Conservation (phyloP, 2,888 invertebrate species). For the Ephialtes manifestator region DNA sequence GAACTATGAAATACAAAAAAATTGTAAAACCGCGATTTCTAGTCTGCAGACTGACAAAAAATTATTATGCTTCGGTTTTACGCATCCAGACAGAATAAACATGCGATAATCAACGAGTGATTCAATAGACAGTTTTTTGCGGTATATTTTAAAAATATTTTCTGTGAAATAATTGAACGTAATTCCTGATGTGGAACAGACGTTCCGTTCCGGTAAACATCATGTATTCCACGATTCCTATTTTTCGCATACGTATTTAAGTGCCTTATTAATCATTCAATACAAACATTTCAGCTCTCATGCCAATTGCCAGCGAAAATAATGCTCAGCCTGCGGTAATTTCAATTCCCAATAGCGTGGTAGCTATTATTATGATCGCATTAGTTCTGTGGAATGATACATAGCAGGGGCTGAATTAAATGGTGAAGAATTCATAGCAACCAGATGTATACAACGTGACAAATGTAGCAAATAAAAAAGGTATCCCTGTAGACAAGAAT, state of each 20-base stretch:
- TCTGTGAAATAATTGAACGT: too few species aligned
- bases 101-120: too few species aligned
- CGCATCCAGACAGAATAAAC: too few species aligned
- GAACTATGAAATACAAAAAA: too few species aligned
- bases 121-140: too few species aligned
- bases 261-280: background rate
- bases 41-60: too few species aligned
- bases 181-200: too few species aligned
- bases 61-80: too few species aligned
- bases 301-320: background rate
- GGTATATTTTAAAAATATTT: too few species aligned
- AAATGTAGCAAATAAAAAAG: background rate
- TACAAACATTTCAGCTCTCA: background rate
- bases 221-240: background rate
- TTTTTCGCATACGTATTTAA: background rate
- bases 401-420: background rate
- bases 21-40: too few species aligned
- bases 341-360: background rate
- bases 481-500: background rate
- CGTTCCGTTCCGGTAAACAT: background rate
- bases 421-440: background rate
- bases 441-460: background rate
- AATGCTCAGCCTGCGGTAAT: background rate
- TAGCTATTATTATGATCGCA: background rate
- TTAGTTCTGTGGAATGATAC: background rate